phyloP scores from a whole-genome alignment of 2,888 invertebrate species.

The Drosophila nr. fundita region DNA sequence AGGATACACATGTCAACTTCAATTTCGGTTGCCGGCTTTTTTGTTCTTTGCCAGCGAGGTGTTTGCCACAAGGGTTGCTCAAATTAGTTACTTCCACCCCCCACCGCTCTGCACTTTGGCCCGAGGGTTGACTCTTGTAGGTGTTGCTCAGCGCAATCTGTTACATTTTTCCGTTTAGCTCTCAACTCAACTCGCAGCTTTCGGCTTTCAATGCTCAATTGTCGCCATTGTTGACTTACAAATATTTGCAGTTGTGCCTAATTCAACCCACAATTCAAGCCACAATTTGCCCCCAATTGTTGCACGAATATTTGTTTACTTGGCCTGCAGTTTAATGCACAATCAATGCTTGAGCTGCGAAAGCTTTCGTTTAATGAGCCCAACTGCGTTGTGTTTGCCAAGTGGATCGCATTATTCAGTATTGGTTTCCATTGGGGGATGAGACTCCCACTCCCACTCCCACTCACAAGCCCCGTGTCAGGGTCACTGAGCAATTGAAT shows the following conservation, averaged over 20 bases:
- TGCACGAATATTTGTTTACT: conserved; percentile 42
- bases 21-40: conserved; percentile 71
- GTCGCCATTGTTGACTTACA: conserved; percentile 65
- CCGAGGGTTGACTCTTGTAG: conserved; percentile 70
- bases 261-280: conserved; percentile 64
- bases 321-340: conserved; percentile 70
- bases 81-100: conserved; percentile 75
- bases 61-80: conserved; percentile 74
- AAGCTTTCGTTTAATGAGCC: conserved; percentile 71
- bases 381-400: conserved; percentile 54
- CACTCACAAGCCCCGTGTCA: conserved; percentile 30
- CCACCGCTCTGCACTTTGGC: conserved; percentile 12
- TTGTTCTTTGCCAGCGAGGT: conserved; percentile 47
- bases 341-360: conserved; percentile 67
- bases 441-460: conserved; percentile 6
- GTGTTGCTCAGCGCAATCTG: conserved; percentile 81
- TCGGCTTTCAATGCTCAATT: conserved; percentile 34
- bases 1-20: conserved; percentile 85
- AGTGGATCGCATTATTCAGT: conserved; percentile 25
- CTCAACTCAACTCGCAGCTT: conserved; percentile 10
- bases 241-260: conserved; percentile 74
- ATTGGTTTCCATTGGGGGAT: conserved; percentile 18
- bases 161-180: conserved; percentile 73
- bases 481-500: conserved; percentile 39
- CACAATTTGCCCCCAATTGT: conserved; percentile 52